A percentile compares a stretch with the other conserved stretches of the same genome.
Conservation (phyloP, 1,140 invertebrate species). For the Lepidotrigona ventralis region DNA sequence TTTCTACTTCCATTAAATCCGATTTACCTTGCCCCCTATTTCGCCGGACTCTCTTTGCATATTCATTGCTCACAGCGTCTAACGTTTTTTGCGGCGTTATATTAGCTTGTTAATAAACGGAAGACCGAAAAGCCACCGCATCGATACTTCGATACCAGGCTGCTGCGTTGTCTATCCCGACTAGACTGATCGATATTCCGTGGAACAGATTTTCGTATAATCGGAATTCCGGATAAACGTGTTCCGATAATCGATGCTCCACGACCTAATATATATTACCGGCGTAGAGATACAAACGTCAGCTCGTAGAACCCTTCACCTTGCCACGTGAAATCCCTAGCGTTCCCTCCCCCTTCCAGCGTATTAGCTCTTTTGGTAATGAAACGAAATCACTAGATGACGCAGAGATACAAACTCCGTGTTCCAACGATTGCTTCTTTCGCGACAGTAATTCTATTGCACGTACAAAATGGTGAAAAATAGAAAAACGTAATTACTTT, state of each 20-base stretch:
- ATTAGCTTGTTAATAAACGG: conserved; percentile 33
- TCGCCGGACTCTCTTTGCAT: neutral
- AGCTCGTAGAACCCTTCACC: neutral
- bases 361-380: neutral
- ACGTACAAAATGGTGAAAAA: no score
- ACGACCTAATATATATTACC: conserved; percentile 32
- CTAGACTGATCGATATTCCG: conserved; percentile 32
- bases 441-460: neutral
- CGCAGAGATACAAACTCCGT: neutral
- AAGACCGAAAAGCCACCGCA: neutral
- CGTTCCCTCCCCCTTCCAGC: neutral
- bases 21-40: neutral
- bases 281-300: conserved; percentile 26
- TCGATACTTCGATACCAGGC: neutral
- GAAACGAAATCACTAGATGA: neutral
- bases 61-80: conserved; percentile 16
- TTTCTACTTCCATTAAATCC: neutral
- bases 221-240: conserved; percentile 41
- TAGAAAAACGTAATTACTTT: no score
- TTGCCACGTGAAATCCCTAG: neutral
- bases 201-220: conserved; percentile 46
- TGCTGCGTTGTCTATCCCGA: neutral
- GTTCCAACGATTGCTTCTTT: neutral
- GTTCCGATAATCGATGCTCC: conserved; percentile 34
- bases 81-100: conserved; percentile 17